These are phyloP conservation scores for Clarias gariepinus DNA, from an alignment of 2,113 vertebrate species.

Conservation along the genomic window DNA sequence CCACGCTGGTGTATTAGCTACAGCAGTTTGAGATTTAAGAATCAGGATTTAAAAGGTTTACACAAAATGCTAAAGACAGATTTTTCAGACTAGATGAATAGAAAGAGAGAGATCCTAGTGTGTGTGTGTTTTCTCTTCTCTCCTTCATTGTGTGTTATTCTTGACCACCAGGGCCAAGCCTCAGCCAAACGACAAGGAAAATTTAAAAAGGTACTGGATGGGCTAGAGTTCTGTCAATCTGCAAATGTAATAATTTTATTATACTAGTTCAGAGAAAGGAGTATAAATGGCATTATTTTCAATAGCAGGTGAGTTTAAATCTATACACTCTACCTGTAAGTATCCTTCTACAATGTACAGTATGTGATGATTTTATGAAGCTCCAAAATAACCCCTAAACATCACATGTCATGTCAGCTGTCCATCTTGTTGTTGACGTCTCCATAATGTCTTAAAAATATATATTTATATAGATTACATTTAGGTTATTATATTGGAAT, in stretches of 20 bases:
- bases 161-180: constrained; percentile 99
- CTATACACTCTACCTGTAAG: neutral
- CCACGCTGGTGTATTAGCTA: neutral
- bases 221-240: constrained; percentile 75
- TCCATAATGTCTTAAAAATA: neutral
- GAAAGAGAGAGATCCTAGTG: constrained; percentile 72
- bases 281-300: neutral
- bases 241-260: constrained; percentile 49
- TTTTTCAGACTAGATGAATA: constrained; percentile 58
- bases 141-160: constrained; percentile 94
- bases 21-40: neutral
- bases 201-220: constrained; percentile 99
- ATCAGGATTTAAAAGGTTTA: too few relatives aligned
- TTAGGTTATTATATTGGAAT: neutral
- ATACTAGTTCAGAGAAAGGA: neutral
- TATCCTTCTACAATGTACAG: neutral
- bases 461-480: too few relatives aligned
- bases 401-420: constrained; percentile 23
- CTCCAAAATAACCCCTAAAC: constrained; percentile 1
- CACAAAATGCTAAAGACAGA: constrained; percentile 35
- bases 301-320: neutral
- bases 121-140: constrained; percentile 92
- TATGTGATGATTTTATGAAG: neutral
- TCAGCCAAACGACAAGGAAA: constrained; percentile 99
- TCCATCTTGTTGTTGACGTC: constrained; percentile 2